Conservation (phyloP, 2,888 invertebrate species). For the Tyria jacobaeae region DNA sequence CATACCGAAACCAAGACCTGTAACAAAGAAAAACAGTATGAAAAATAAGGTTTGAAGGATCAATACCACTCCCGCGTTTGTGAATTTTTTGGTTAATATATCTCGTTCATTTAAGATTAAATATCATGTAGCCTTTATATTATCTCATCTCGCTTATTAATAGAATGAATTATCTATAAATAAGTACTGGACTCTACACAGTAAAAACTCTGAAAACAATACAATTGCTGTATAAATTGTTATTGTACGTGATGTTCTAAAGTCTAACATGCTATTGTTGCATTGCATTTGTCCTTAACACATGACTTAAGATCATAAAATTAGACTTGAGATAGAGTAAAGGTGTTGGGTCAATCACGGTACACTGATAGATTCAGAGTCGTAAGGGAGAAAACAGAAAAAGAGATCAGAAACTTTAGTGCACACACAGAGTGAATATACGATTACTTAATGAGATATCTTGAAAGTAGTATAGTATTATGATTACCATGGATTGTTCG, state of each 20-base stretch:
- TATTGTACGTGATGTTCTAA: slow-evolving; percentile 1
- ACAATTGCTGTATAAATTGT: not conserved
- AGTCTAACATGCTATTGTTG: not conserved
- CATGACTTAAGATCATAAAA: not conserved
- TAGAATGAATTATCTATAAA: not conserved
- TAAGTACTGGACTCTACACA: not conserved
- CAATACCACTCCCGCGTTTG: not conserved
- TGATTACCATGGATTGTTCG: slow-evolving; percentile 54
- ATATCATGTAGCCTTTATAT: too few relatives aligned
- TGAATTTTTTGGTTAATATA: not conserved
- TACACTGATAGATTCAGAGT: too few relatives aligned
- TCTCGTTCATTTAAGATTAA: not conserved
- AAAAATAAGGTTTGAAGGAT: not conserved
- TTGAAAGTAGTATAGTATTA: slow-evolving; percentile 46
- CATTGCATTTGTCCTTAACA: not conserved
- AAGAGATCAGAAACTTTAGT: not conserved
- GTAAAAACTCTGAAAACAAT: not conserved
- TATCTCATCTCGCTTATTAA: too few relatives aligned
- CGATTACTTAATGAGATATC: not conserved
- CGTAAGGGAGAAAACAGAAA: not conserved
- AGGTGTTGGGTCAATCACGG: too few relatives aligned
- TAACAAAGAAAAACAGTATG: slow-evolving; percentile 43
- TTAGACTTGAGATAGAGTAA: not conserved
- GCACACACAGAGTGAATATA: not conserved
- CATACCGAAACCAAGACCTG: slow-evolving; percentile 96